phyloP scores from a whole-genome alignment of 2,888 invertebrate species.

The Amiota mariae region DNA sequence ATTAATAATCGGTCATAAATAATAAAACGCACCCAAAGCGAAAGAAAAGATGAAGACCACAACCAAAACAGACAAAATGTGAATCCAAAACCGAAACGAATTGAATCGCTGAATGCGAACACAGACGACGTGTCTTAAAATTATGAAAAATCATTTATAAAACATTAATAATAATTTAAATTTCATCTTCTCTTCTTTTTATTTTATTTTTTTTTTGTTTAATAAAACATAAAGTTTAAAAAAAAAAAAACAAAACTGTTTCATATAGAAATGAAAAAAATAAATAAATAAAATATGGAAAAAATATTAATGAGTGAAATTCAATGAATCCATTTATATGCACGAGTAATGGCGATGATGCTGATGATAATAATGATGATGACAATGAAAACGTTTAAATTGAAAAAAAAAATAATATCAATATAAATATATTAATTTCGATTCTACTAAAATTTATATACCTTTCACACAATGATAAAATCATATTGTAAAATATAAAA shows the following conservation, averaged over 20 bases:
- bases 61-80: background rate
- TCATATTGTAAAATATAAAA: too few species aligned
- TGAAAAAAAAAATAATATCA: background rate
- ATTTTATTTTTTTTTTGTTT: background rate
- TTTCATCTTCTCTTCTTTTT: slow-evolving; percentile 13
- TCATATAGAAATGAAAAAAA: slow-evolving; percentile 18
- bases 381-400: slow-evolving; percentile 46
- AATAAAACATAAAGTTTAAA: slow-evolving; percentile 23
- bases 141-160: slow-evolving; percentile 30
- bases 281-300: slow-evolving; percentile 35
- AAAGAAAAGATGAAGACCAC: background rate
- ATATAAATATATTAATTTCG: too few species aligned
- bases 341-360: background rate
- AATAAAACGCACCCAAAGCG: slow-evolving; percentile 26
- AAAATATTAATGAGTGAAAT: slow-evolving; percentile 61
- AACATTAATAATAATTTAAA: slow-evolving; percentile 37
- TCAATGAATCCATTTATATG: slow-evolving; percentile 61
- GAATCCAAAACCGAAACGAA: background rate
- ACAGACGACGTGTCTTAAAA: background rate
- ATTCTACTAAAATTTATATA: too few species aligned
- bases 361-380: background rate
- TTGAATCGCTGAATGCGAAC: background rate
- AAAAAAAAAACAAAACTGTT: slow-evolving; percentile 33
- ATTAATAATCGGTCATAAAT: slow-evolving; percentile 63
- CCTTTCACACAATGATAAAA: background rate